Evolutionary conservation across 1,140 invertebrate species (phyloP).

Genomic region (Trypoxylus dichotomus): DNA sequence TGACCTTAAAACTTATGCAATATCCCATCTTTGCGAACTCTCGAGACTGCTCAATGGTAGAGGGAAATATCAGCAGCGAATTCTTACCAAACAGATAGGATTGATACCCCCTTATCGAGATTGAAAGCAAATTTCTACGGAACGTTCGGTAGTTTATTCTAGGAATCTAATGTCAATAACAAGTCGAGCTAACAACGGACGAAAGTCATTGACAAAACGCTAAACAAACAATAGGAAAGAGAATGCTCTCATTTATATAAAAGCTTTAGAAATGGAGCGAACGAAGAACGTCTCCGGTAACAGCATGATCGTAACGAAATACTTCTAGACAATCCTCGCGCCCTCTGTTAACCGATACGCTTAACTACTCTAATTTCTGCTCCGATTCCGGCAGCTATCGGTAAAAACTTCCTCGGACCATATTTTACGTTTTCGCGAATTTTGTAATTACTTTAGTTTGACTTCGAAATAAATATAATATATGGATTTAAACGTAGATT

Average conservation of each 20-base stretch:
- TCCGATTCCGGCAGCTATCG: neutral
- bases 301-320: constrained; percentile 13
- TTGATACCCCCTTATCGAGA: neutral
- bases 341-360: neutral
- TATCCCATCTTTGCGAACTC: neutral
- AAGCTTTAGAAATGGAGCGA: neutral
- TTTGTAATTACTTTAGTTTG: constrained; percentile 2
- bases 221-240: constrained; percentile 18
- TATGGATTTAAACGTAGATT: too few relatives aligned
- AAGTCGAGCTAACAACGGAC: constrained; percentile 5
- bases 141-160: neutral
- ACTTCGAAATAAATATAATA: neutral
- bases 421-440: neutral
- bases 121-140: constrained; percentile 3
- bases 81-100: constrained; percentile 3
- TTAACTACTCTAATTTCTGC: constrained; percentile 8
- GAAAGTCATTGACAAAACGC: constrained; percentile 25
- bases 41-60: neutral
- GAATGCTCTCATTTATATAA: constrained; percentile 22
- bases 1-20: neutral
- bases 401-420: neutral
- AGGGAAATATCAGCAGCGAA: neutral
- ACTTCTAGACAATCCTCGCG: neutral
- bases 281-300: neutral
- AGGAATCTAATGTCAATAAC: constrained; percentile 18